Conservation (phyloP, 2,113 vertebrate species). For the Rhabdornis inornatus region DNA sequence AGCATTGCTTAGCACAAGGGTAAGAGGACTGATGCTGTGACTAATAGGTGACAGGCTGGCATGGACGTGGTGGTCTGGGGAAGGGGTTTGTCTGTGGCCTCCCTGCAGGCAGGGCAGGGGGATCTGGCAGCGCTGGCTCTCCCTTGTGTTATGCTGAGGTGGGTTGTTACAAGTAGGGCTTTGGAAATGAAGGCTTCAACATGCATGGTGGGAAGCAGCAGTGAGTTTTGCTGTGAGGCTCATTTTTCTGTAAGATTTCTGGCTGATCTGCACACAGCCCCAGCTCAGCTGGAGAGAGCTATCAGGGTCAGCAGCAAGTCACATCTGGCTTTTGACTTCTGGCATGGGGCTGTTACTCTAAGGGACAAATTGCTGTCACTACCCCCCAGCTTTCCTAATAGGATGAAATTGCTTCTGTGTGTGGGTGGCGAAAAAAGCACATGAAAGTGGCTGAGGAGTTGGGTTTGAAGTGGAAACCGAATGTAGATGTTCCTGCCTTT, state of each 20-base stretch:
- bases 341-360: background rate
- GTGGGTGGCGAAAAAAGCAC: background rate
- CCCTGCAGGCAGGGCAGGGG: background rate
- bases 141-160: fast-evolving
- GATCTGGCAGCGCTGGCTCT: background rate
- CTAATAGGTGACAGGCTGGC: fast-evolving
- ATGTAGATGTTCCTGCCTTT: background rate
- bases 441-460: background rate
- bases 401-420: background rate
- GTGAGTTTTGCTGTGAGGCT: background rate
- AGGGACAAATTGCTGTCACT: background rate
- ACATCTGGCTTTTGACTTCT: background rate
- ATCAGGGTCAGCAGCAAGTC: background rate
- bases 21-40: background rate
- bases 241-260: fast-evolving
- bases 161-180: background rate
- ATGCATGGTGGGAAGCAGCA: fast-evolving
- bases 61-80: background rate
- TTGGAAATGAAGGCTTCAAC: background rate
- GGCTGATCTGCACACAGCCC: fast-evolving
- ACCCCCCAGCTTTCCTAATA: background rate
- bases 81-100: background rate
- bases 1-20: background rate
- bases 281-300: background rate
- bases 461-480: background rate